Evolutionary conservation across 2,888 invertebrate genomes (phyloP), one percentile per base, ranked within the genome.

Genomic region (Tipula lateralis): DNA sequence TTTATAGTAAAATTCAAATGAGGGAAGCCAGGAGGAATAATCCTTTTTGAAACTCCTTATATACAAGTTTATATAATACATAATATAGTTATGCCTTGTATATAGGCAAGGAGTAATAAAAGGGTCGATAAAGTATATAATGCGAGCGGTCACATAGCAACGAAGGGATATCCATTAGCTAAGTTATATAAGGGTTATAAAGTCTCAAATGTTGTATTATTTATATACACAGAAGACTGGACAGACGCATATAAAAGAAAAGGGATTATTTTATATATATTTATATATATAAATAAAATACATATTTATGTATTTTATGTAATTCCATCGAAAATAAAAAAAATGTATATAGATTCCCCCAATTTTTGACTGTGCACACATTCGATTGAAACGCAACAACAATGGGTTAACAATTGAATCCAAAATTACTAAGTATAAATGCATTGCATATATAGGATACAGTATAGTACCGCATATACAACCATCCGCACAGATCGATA

Each of bases 251-350:
- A 66, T 66, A 66, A 66, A 66, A 66, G 12, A 24, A 66, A 66
- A 66, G 66, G 66, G 66, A 66, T 66, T 66, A 66, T 66, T 66
- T 66, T 24, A 66, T 66, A n/a, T n/a, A 50, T 50, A 24, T 66
- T 66, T 66, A 66, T 66, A n/a, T n/a, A n/a, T n/a, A 66, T 66
- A 66, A 66, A 66, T 66, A 66, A 66, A 66, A 66, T 66, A 66
- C 44, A 50, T 66, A 66, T 66, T 66, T 66, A 66, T 66, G 66
- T 66, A 66, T 24, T 66, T 66, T 66, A 66, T 66, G 66, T 66
- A 66, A 66, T 66, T 66, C 66, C 24, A 66, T 66, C 66, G 24
- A 66, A 66, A 66, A 32, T 5, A 32, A 3, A 7, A 32, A 32
- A 32, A 32, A n/a, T n/a, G n/a, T n/a, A n/a, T n/a, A 39, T 9